Evolutionary conservation across 1,140 invertebrate genomes (phyloP).

Genomic region (Coptotermes formosanus): DNA sequence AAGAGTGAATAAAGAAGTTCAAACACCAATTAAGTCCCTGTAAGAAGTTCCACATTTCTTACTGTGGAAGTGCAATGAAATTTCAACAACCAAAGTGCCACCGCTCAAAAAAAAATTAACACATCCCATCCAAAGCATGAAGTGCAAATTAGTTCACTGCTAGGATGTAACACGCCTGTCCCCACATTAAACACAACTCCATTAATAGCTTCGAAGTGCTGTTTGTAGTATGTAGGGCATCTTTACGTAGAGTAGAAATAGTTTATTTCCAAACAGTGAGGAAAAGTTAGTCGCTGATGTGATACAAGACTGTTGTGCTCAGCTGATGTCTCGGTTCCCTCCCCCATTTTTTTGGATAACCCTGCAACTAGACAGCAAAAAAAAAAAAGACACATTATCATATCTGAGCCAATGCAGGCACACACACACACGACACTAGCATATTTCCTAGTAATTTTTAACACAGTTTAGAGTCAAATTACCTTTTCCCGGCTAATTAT

Average conservation of each 20-base stretch:
- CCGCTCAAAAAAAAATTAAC: background rate
- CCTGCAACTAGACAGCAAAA: slow-evolving; percentile 50
- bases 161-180: background rate
- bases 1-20: slow-evolving; percentile 41
- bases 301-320: slow-evolving; percentile 28
- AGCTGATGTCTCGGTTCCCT: slow-evolving; percentile 32
- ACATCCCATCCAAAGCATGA: background rate
- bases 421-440: slow-evolving; percentile 28
- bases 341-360: slow-evolving; percentile 49
- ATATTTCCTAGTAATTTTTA: slow-evolving; percentile 30
- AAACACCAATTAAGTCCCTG: background rate
- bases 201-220: background rate
- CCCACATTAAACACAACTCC: slow-evolving; percentile 8
- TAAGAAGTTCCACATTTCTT: background rate
- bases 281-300: slow-evolving; percentile 44
- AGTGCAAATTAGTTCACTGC: background rate
- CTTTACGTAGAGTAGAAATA: slow-evolving; percentile 5
- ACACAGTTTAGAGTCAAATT: slow-evolving; percentile 25
- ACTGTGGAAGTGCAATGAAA: background rate
- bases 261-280: slow-evolving; percentile 36
- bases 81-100: slow-evolving; percentile 9
- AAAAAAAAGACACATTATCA: slow-evolving; percentile 50
- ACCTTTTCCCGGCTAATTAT: slow-evolving; percentile 47
- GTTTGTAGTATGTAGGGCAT: background rate
- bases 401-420: slow-evolving; percentile 59